Conservation (phyloP, 2,113 vertebrate genomes). For the Vimba vimba region DNA sequence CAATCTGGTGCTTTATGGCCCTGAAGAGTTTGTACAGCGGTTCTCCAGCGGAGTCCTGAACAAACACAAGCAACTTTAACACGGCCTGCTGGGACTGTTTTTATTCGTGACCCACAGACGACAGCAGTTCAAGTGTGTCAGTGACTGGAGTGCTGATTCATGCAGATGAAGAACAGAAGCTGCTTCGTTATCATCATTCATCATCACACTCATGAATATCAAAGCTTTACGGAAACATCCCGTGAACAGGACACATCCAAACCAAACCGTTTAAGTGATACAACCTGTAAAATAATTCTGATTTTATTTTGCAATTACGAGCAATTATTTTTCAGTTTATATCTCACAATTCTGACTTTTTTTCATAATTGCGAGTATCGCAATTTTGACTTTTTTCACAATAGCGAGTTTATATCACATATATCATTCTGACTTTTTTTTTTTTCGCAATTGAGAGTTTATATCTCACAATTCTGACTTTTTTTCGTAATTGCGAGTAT, state of each 20-base stretch:
- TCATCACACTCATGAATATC: conserved; percentile 15
- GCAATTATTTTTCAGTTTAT: too few species aligned
- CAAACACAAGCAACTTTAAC: conserved; percentile 31
- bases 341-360: too few species aligned
- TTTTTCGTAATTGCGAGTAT: too few species aligned
- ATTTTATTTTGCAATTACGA: too few species aligned
- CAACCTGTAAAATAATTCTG: background rate
- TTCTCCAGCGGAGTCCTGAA: conserved; percentile 91
- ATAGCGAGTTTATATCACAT: too few species aligned
- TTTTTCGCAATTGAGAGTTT: too few species aligned
- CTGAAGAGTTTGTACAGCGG: conserved; percentile 96
- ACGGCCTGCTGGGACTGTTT: too few species aligned
- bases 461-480: too few species aligned
- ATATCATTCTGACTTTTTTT: too few species aligned
- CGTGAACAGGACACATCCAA: background rate
- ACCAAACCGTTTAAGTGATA: background rate
- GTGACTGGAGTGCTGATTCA: background rate
- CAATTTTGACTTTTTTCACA: too few species aligned
- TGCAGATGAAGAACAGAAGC: background rate
- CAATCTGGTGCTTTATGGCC: conserved; percentile 96
- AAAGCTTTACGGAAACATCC: background rate
- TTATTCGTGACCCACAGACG: background rate
- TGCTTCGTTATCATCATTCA: conserved; percentile 25
- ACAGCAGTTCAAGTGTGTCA: background rate
- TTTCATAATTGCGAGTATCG: too few species aligned